These are phyloP conservation scores for Neoniphon sammara DNA, from an alignment of 2,797 vertebrate genomes.

Conservation along the genomic window DNA sequence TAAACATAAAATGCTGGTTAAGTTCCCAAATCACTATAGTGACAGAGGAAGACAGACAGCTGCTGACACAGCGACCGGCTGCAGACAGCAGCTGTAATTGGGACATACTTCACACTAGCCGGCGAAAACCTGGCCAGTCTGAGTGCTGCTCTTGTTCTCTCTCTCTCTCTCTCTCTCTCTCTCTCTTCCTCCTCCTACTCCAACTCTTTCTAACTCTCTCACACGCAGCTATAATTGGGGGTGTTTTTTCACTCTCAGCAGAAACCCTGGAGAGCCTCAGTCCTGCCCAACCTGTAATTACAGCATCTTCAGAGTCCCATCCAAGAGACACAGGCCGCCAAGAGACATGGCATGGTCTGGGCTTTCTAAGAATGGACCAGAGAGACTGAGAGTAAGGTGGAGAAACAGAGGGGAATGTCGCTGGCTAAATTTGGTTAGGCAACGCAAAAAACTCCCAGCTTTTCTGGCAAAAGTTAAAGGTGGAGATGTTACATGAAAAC, in stretches of 20 bases:
- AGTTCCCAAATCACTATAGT: slow-evolving; percentile 73
- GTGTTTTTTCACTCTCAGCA: slow-evolving; percentile 78
- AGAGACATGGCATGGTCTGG: slow-evolving; percentile 60
- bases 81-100: slow-evolving; percentile 81
- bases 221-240: slow-evolving; percentile 76
- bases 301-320: slow-evolving; percentile 81
- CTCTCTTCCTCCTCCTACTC: slow-evolving; percentile 41
- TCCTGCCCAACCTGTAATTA: slow-evolving; percentile 84
- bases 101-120: slow-evolving; percentile 75
- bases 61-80: slow-evolving; percentile 80
- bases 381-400: slow-evolving; percentile 46
- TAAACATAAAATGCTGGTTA: slow-evolving; percentile 76
- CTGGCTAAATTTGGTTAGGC: slow-evolving; percentile 45
- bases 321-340: slow-evolving; percentile 72
- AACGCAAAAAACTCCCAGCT: slow-evolving; percentile 37
- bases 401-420: slow-evolving; percentile 47
- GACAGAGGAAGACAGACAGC: slow-evolving; percentile 76
- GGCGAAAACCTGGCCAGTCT: slow-evolving; percentile 64
- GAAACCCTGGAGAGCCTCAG: slow-evolving; percentile 78
- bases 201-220: slow-evolving; percentile 52
- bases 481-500: slow-evolving; percentile 53
- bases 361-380: slow-evolving; percentile 77
- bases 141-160: slow-evolving; percentile 54
- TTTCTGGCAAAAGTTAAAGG: slow-evolving; percentile 29
- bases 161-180: slow-evolving; percentile 48